Conservation (phyloP, 2,888 invertebrate genomes). For the Amblyjoppa fuscipennis region DNA sequence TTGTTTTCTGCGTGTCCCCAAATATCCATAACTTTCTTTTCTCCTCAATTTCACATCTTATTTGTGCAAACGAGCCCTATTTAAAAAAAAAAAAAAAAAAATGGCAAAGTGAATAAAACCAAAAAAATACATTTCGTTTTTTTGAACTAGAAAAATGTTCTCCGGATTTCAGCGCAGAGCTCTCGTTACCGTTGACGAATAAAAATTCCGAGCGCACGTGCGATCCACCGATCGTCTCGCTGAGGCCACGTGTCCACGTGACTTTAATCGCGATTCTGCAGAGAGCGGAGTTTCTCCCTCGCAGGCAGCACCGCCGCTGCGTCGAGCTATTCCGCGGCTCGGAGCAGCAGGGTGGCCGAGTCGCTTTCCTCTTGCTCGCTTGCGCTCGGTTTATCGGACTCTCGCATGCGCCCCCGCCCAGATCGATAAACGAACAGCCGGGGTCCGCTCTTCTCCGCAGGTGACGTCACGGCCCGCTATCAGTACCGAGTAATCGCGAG, state of each 20-base stretch:
- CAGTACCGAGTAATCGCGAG: slow-evolving; percentile 31
- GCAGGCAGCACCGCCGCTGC: slow-evolving; percentile 9
- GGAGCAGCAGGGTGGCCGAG: neutral
- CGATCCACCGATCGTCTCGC: neutral
- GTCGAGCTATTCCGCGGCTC: neutral
- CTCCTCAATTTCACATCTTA: no score
- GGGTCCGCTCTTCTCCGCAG: slow-evolving; percentile 49
- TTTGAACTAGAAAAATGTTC: no score
- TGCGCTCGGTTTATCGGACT: slow-evolving; percentile 85
- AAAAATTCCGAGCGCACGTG: no score
- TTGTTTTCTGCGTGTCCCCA: no score
- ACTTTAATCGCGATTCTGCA: neutral
- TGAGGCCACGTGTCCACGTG: slow-evolving; percentile 53
- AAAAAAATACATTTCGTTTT: no score
- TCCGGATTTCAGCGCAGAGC: no score
- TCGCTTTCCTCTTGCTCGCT: neutral
- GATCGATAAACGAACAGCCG: slow-evolving; percentile 82
- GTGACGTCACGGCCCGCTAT: slow-evolving; percentile 68
- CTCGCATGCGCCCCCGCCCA: slow-evolving; percentile 86
- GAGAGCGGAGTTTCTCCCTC: slow-evolving; percentile 72
- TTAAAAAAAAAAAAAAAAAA: neutral
- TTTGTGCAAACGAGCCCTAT: no score
- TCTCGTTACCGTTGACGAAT: no score
- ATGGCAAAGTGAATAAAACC: no score
- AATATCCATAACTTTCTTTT: no score